Base-by-base conservation (phyloP, 2,797 vertebrate species). In the Atherinosoma microstoma region DNA sequence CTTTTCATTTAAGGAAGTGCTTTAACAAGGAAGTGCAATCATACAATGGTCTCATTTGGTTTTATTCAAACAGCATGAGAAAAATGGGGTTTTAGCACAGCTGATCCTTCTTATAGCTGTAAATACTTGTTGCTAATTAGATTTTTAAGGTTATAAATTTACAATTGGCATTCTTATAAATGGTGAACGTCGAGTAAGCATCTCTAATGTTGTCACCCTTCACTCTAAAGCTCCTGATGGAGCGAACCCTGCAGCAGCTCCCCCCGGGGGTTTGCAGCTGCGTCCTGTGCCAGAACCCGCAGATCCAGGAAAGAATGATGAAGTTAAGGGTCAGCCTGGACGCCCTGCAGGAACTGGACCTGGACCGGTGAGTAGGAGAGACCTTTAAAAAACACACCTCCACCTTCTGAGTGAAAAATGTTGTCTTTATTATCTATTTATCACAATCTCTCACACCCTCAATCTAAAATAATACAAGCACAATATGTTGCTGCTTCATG, bases 181-280 rank as follows among this genome's bases (percentile, higher is more conserved):
- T 16, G 29, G 0, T 16, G 1, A 35, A 1, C 15, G 11, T 66
- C 2, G 22, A 5, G 2, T 3, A 12, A 18, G 36, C 20, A 29
- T 61, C 13, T 53, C 3, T 42, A 38, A 68, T 16, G 15, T 10
- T 75, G 2, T 51, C 36, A 4, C 15, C 0, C 18, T 67, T 11
- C 24, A 12, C 60, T 72, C 20, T n/a, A 47, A 10, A 78, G 83
- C 60, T 86, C 61, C 75, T 64, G 69, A n/a, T 58, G 91, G 79
- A 82, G 86, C 45, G 0, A 63, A 24, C 2, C 1, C 70, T 68
- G 69, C 35, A 24, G 71, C 24, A 0, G 6, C 0, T 35, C 12
- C 57, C 7, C 15, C 65, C 2, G 74, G 57, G 0, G 60, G 32
- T 53, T 16, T 71, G 62, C 67, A 77, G 65, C 24, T 68, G 0